phyloP scores from a whole-genome alignment of 1,140 invertebrate genomes.

The Phortica variegata region DNA sequence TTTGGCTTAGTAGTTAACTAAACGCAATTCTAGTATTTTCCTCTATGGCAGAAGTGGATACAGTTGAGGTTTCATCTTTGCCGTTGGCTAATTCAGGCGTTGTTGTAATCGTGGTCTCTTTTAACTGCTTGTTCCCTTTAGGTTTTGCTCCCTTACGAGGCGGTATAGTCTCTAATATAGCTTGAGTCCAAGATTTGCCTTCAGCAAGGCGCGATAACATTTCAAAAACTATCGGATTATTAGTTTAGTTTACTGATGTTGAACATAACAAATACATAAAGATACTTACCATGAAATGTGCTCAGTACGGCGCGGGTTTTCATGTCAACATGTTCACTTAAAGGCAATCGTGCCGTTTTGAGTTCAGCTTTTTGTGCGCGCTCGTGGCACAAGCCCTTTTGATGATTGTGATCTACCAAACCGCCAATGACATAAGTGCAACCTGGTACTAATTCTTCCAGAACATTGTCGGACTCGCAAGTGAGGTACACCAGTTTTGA shows the following conservation, averaged over 20 bases:
- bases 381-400: constrained; percentile 89
- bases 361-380: constrained; percentile 78
- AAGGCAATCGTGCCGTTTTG: constrained; percentile 82
- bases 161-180: constrained; percentile 79
- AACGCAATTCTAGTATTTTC: constrained; percentile 1
- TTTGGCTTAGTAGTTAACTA: no score
- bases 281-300: constrained; percentile 86
- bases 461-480: constrained; percentile 90
- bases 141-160: constrained; percentile 70
- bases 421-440: constrained; percentile 95
- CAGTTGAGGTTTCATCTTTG: no score
- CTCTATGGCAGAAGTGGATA: no score
- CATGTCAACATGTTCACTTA: constrained; percentile 89
- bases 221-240: constrained; percentile 75
- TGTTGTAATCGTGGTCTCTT: no score
- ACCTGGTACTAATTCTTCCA: constrained; percentile 73
- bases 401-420: constrained; percentile 93
- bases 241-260: not conserved
- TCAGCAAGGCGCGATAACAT: constrained; percentile 79
- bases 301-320: constrained; percentile 92
- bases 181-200: constrained; percentile 80
- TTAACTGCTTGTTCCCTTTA: constrained; percentile 19
- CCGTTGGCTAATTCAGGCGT: no score
- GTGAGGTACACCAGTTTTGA: constrained; percentile 83
- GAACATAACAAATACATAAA: not conserved